Conservation (phyloP, 2,888 invertebrate genomes). For the Caenorhabditis japonica region DNA sequence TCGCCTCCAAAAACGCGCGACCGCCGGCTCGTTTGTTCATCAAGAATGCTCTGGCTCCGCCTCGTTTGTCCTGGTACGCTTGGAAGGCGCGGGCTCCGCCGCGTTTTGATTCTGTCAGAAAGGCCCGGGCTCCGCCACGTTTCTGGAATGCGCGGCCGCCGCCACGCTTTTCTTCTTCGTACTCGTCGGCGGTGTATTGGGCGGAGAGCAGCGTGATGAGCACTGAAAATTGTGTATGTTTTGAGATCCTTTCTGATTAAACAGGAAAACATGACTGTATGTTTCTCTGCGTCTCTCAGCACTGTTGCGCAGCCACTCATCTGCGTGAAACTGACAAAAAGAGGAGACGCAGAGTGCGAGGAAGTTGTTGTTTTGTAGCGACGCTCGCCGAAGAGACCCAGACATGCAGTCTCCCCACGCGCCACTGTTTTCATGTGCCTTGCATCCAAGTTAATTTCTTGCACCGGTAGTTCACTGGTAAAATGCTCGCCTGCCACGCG, state of each 20-base stretch:
- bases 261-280: constrained; percentile 13
- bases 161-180: constrained; percentile 45
- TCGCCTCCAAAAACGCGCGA: constrained; percentile 39
- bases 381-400: too few species aligned
- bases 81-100: constrained; percentile 54
- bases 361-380: too few species aligned
- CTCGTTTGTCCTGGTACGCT: constrained; percentile 36
- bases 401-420: too few species aligned
- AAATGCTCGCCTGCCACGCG: constrained; percentile 73
- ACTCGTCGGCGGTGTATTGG: constrained; percentile 31
- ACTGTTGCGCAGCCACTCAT: too few species aligned
- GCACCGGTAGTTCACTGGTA: constrained; percentile 72
- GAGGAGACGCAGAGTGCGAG: too few species aligned
- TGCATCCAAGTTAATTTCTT: too few species aligned
- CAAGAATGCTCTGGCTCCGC: constrained; percentile 44
- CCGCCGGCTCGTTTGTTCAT: constrained; percentile 52
- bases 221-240: constrained; percentile 27
- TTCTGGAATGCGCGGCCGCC: constrained; percentile 52
- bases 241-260: not conserved
- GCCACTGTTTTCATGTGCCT: too few species aligned
- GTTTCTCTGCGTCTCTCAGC: too few species aligned
- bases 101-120: constrained; percentile 46
- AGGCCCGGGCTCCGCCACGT: constrained; percentile 49
- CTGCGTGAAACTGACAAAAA: too few species aligned
- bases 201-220: constrained; percentile 30